Conservation (phyloP, 2,113 vertebrate genomes). For the Catagonus wagneri region DNA sequence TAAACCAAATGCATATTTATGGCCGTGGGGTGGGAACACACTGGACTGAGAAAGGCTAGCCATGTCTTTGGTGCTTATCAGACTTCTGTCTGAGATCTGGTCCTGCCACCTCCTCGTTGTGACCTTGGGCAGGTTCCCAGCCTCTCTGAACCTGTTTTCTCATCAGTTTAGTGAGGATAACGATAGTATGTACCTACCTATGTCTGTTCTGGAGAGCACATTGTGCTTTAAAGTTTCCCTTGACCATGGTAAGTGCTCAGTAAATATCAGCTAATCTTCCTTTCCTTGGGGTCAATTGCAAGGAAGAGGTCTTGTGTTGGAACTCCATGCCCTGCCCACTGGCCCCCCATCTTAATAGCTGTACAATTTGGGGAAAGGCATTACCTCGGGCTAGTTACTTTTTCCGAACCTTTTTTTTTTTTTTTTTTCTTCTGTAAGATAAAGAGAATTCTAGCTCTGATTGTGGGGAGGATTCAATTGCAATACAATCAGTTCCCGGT, state of each 20-base stretch:
- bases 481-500: background rate
- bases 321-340: background rate
- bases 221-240: background rate
- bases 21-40: background rate
- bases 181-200: background rate
- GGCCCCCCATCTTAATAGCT: background rate
- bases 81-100: background rate
- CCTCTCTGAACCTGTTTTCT: slow-evolving; percentile 17
- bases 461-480: background rate
- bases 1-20: background rate
- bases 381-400: background rate
- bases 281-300: background rate
- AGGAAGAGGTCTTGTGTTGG: background rate
- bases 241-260: background rate
- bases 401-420: background rate
- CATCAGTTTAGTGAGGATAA: background rate
- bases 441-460: slow-evolving; percentile 45
- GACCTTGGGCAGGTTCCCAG: background rate
- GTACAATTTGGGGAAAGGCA: background rate
- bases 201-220: background rate
- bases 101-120: background rate
- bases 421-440: background rate
- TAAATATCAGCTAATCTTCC: background rate
- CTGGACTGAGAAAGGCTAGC: background rate
- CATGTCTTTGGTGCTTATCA: background rate